These are phyloP conservation scores for Auanema sp. DNA, from an alignment of 2,888 invertebrate species.

Conservation along the genomic window DNA sequence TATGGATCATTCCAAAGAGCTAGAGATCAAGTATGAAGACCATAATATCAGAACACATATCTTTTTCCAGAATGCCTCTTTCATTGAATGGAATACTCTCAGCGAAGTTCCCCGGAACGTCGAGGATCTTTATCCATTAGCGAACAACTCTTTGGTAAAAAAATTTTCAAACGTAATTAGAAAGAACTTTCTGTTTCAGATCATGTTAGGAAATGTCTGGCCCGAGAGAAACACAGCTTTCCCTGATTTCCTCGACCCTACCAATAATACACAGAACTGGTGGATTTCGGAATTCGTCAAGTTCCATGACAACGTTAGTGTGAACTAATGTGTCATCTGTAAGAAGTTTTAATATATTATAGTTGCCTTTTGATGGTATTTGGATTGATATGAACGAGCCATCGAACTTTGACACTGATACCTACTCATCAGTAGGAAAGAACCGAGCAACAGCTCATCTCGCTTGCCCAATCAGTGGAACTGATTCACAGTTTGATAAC, in stretches of 20 bases:
- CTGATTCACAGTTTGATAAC: constrained; percentile 28
- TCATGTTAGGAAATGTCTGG: constrained; percentile 51
- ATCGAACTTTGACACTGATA: constrained; percentile 71
- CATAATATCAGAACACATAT: neutral
- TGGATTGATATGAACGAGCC: constrained; percentile 74
- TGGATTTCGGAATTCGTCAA: constrained; percentile 43
- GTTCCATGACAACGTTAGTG: constrained; percentile 25
- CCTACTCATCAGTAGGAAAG: constrained; percentile 20
- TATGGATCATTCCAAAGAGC: constrained; percentile 52
- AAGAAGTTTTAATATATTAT: no score
- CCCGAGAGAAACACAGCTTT: constrained; percentile 42
- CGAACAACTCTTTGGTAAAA: constrained; percentile 27
- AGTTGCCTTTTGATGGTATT: constrained; percentile 21
- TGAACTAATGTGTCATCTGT: no score
- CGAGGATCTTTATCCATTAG: constrained; percentile 43
- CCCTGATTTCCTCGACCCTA: constrained; percentile 46
- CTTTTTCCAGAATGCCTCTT: constrained; percentile 30
- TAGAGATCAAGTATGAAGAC: constrained; percentile 22
- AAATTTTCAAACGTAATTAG: constrained; percentile 3
- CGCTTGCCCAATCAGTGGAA: constrained; percentile 37
- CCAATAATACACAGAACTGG: constrained; percentile 34
- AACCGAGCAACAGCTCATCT: constrained; percentile 22
- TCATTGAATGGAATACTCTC: constrained; percentile 41
- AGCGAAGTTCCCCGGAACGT: constrained; percentile 32
- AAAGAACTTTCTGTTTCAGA: constrained; percentile 6